Base-by-base conservation (phyloP, 2,797 vertebrate species). In the Spinus pinus region DNA sequence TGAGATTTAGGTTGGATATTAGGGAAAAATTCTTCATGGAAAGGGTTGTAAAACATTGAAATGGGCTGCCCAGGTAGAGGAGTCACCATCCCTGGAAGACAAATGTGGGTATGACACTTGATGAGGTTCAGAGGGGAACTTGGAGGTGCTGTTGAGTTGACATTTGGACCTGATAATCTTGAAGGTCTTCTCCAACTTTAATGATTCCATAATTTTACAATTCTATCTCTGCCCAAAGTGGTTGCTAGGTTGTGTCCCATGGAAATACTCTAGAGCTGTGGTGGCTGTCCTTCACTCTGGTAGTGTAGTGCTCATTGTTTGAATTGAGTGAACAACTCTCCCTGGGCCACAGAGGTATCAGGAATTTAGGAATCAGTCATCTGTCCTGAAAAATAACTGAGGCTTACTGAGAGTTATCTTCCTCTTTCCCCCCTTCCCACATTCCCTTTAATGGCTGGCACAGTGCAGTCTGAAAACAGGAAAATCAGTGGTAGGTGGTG, bases 241-340 rank as follows among this genome's bases (percentile, higher is more conserved):
- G 0, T 12, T 65, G 54, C 23, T 50, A 33, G 12, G 2, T 9
- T 42, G 4, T 61, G 54, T 14, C 71, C 47, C 23, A 9, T 50
- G 54, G 6, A 84, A 75, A 74, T 69, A 16, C 14, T 50, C 7
- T 24, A 62, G 58, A 51, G 5, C n/a, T 0, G 0, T 2, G 41
- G 41, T 1, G 0, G 7, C 9, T 41, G 14, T 35, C 35, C n/a
- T 82, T 65, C 50, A 18, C 24, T 44, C 25, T 53, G 46, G 6
- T 28, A 47, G 21, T 3, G 5, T 15, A 31, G 7, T 25, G 25
- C 10, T 61, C 0, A 0, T 3, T 21, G 33, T 6, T 65, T 61
- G 54, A 66, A 44, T 4, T 9, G n/a, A 61, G 27, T 8, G 8
- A 66, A 39, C 6, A 50, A 9, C 24, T 65, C 44, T n/a, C 6